These are phyloP conservation scores for Protaetia brevitarsis DNA, from an alignment of 1,140 invertebrate genomes.

Conservation along the genomic window DNA sequence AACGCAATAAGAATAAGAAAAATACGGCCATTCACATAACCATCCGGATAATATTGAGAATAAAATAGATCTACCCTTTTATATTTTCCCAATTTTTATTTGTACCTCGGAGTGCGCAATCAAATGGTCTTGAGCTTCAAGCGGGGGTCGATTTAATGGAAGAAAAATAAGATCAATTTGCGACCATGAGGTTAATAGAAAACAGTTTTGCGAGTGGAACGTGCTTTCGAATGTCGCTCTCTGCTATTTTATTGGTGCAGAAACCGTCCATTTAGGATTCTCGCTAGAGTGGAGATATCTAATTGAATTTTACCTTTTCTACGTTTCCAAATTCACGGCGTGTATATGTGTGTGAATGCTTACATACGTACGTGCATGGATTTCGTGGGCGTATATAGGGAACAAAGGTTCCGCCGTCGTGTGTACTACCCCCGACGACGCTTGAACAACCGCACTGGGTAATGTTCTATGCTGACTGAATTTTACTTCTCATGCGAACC, in stretches of 20 bases:
- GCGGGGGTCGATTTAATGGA: not conserved
- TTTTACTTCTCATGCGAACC: too few relatives aligned
- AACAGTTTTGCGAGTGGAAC: constrained; percentile 13
- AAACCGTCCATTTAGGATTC: not conserved
- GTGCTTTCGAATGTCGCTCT: not conserved
- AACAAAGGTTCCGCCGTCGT: too few relatives aligned
- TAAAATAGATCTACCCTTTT: too few relatives aligned
- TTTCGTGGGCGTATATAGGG: too few relatives aligned
- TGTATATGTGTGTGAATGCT: not conserved
- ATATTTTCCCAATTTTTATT: not conserved
- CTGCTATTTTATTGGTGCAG: not conserved
- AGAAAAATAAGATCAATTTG: constrained; percentile 7
- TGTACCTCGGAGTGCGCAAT: not conserved
- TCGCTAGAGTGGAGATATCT: not conserved
- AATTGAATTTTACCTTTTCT: constrained; percentile 11
- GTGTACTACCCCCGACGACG: too few relatives aligned
- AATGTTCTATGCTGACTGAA: too few relatives aligned
- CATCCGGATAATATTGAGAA: too few relatives aligned
- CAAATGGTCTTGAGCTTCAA: not conserved
- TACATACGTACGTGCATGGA: too few relatives aligned
- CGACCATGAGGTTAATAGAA: constrained; percentile 17
- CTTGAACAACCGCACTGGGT: too few relatives aligned
- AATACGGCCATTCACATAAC: too few relatives aligned
- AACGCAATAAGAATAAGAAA: too few relatives aligned
- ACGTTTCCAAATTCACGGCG: not conserved